These are phyloP conservation scores for Orbicella faveolata DNA, from an alignment of 64 coral and sea anemone species.

Conservation along the genomic window DNA sequence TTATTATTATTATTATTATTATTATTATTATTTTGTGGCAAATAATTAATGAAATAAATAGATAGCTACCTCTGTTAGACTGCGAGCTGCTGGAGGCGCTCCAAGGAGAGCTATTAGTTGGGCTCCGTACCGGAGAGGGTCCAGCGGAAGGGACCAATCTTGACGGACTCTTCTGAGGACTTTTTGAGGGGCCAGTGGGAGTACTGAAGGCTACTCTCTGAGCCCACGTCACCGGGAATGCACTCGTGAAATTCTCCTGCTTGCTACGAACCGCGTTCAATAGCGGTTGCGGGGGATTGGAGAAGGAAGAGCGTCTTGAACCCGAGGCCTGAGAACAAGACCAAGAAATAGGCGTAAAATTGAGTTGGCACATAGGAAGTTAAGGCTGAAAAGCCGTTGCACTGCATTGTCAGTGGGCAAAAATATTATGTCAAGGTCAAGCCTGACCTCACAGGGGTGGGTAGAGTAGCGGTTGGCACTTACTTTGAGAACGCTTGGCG, in stretches of 20 bases:
- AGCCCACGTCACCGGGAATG: slow-evolving; percentile 6
- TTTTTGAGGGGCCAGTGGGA: neutral
- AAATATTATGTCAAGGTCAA: neutral
- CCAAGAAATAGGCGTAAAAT: neutral
- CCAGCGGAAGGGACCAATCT: slow-evolving; percentile 9
- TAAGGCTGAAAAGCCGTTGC: too few species aligned
- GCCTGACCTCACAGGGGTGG: neutral
- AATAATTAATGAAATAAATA: too few species aligned
- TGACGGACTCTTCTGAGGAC: neutral
- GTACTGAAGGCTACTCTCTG: slow-evolving; percentile 19
- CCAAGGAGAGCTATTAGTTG: neutral
- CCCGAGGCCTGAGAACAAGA: neutral
- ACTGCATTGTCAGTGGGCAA: too few species aligned
- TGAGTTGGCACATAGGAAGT: too few species aligned
- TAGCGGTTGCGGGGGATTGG: slow-evolving; percentile 14
- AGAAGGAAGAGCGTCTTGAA: slow-evolving; percentile 11
- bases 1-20: too few species aligned
- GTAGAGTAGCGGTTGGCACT: neutral
- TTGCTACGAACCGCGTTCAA: slow-evolving; percentile 36
- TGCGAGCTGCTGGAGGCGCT: neutral
- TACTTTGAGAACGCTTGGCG: slow-evolving; percentile 19
- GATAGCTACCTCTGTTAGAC: neutral
- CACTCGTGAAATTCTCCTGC: neutral
- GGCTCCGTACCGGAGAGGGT: neutral
- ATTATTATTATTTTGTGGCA: too few species aligned